Evolutionary conservation across 2,888 invertebrate genomes (phyloP).

Genomic region (Orchesella flavescens): DNA sequence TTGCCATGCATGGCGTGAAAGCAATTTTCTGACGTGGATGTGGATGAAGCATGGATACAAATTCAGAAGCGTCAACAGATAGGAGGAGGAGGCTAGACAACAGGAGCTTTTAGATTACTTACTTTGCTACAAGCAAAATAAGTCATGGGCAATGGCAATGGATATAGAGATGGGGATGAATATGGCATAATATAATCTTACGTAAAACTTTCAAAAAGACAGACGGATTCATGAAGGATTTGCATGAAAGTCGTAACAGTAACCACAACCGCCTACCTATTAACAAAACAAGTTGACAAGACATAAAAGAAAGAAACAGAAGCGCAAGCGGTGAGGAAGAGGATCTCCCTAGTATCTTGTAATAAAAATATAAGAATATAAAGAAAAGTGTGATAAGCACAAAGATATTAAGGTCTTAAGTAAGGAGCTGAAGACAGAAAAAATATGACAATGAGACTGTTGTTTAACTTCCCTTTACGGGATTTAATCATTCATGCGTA

Average conservation of each 20-base stretch:
- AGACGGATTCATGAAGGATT: not conserved
- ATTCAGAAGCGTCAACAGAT: conserved; percentile 31
- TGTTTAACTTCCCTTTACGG: conserved; percentile 20
- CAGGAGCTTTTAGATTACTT: not conserved
- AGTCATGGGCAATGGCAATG: not conserved
- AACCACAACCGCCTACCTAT: too few species aligned
- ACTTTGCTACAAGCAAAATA: not conserved
- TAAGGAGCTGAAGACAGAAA: not conserved
- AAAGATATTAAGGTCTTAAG: not conserved
- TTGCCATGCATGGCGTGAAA: conserved; percentile 38
- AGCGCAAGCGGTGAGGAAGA: not conserved
- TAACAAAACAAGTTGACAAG: too few species aligned
- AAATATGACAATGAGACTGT: conserved; percentile 19
- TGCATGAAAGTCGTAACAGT: too few species aligned
- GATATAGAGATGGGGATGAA: not conserved
- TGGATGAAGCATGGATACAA: not conserved
- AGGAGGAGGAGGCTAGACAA: too few species aligned
- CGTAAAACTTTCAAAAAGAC: too few species aligned
- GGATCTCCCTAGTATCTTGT: not conserved
- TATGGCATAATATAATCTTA: not conserved
- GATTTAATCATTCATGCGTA: conserved; percentile 20
- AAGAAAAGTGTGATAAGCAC: not conserved
- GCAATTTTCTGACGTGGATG: conserved; percentile 15
- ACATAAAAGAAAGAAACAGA: not conserved
- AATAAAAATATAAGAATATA: too few species aligned